Base-by-base conservation (phyloP, 2,888 invertebrate genomes). In the Drosophila mercatorum region DNA sequence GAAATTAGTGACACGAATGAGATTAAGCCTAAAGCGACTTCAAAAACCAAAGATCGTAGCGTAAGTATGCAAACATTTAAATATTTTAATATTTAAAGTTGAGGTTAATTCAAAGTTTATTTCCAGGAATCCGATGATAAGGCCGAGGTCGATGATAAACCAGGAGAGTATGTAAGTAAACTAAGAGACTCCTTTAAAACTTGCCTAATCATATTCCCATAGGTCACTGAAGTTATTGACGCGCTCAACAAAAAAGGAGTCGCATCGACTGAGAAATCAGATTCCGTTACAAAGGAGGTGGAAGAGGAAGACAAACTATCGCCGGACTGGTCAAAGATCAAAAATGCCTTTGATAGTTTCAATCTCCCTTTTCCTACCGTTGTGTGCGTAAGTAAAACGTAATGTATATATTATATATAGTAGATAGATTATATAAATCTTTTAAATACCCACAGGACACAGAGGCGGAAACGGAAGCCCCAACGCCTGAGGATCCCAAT, bases 401-500 rank as follows among this genome's bases (percentile, higher is more conserved):
- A 51, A 14, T 10, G 22, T 31, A n/a, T n/a, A 49, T 5, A 31
- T 5, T 28, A 34, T 17, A 10, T n/a, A 31, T 49, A 31, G 31
- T 43, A 17, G 2, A 3, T 10, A 5, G 2, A 22, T 22, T 22
- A 22, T 49, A 10, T 1, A 31, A 8, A 5, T 5, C 1, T 1
- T n/a, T 10, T 28, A 49, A 22, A 44, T 44, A 49, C 17, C 6
- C 0, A 17, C 14, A 26, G 53, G 40, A 55, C 11, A 28, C 28
- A 8, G 1, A 14, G 4, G 28, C 0, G 6, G 11, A 41, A 6
- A 1, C 5, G 10, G n/a, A n/a, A 41, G 26, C 5, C n/a, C 5
- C 14, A 14, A 0, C 10, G 26, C 8, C n/a, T 31, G 6, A 28
- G 1, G 69, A 69, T 51, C 61, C 61, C 0, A 36, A 69, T 61